These are phyloP conservation scores for Nymphalis c-album DNA, from an alignment of 2,888 invertebrate species.

Conservation along the genomic window DNA sequence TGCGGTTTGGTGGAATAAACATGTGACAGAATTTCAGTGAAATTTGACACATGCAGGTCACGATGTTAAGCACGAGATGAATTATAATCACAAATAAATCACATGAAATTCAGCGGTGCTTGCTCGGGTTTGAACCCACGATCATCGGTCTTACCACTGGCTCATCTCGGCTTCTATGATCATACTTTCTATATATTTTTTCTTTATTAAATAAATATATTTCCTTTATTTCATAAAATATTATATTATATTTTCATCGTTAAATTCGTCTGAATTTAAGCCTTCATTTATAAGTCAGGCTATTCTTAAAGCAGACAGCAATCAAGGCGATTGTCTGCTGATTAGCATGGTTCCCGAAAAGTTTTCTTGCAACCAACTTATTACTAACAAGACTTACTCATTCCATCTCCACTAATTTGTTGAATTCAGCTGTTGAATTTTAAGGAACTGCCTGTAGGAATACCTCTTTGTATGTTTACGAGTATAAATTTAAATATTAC, in stretches of 20 bases:
- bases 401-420: conserved; percentile 45
- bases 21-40: too few relatives aligned
- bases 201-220: too few relatives aligned
- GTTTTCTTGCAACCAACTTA: conserved; percentile 45
- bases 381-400: conserved; percentile 46
- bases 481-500: conserved; percentile 4
- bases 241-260: conserved; percentile 1
- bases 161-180: too few relatives aligned
- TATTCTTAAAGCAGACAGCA: conserved; percentile 39
- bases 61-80: too few relatives aligned
- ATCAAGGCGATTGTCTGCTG: conserved; percentile 50
- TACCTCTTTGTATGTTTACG: conserved; percentile 2
- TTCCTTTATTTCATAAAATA: neutral
- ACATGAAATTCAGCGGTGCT: too few relatives aligned
- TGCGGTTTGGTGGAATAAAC: too few relatives aligned
- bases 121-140: too few relatives aligned
- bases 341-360: conserved; percentile 53
- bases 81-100: too few relatives aligned
- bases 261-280: conserved; percentile 10
- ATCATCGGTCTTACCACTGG: too few relatives aligned
- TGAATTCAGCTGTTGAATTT: conserved; percentile 46
- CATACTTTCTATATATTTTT: too few relatives aligned
- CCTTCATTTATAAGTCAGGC: conserved; percentile 27
- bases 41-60: too few relatives aligned
- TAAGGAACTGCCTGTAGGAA: conserved; percentile 20